phyloP scores from a whole-genome alignment of 30 jellyfish, hydroid and myxozoan genomes.

The Pseudorhiza aurosa region DNA sequence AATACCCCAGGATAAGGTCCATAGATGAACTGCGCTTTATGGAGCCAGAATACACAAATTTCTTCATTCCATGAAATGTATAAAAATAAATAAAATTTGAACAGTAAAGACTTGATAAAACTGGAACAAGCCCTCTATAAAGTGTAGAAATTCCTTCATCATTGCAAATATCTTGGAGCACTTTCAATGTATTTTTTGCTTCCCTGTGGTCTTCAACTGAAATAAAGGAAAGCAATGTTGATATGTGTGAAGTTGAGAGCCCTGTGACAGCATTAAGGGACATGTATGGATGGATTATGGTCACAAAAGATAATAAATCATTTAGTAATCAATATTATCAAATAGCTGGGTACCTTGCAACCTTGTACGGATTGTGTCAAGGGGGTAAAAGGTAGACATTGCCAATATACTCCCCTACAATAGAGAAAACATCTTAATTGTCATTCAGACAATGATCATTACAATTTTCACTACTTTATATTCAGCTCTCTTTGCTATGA shows the following conservation, averaged over 20 bases:
- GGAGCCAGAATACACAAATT: constrained; percentile 39
- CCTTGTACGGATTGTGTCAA: constrained; percentile 90
- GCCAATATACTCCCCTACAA: constrained; percentile 88
- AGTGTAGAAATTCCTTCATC: constrained; percentile 88
- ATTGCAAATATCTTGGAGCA: constrained; percentile 60
- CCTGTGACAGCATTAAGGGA: too few species aligned
- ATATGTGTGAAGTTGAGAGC: not conserved
- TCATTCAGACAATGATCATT: too few species aligned
- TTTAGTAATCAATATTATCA: too few species aligned
- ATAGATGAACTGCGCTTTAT: constrained; percentile 37
- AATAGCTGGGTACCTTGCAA: constrained; percentile 83
- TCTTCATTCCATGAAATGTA: constrained; percentile 89
- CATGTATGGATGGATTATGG: too few species aligned
- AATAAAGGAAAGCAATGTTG: not conserved
- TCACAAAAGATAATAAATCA: too few species aligned
- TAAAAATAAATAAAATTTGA: constrained; percentile 94
- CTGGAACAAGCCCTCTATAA: constrained; percentile 93
- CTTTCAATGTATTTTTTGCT: constrained; percentile 73
- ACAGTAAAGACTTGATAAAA: constrained; percentile 88
- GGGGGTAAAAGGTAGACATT: constrained; percentile 93
- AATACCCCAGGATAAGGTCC: constrained; percentile 86
- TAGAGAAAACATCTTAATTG: not conserved
- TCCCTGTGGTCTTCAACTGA: constrained; percentile 83
- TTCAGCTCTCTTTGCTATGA: too few species aligned
- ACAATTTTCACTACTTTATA: not conserved